phyloP scores from a whole-genome alignment of 2,113 vertebrate species.

The Pterocles orientalis region DNA sequence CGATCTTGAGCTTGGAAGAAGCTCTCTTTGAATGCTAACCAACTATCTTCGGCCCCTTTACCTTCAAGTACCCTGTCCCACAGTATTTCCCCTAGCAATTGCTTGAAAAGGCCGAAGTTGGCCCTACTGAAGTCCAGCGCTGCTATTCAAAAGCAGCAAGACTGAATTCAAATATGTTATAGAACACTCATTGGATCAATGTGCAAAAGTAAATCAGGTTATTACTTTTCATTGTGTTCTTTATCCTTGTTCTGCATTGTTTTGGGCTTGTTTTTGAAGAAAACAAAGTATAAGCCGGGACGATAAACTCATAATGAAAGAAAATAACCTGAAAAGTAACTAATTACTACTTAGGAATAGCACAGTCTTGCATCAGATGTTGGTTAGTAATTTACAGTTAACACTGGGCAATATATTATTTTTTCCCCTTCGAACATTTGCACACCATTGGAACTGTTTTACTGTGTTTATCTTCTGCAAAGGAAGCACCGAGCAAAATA shows the following conservation, averaged over 20 bases:
- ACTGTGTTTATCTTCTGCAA: not conserved
- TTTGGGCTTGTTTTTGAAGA: not conserved
- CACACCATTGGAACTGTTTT: not conserved
- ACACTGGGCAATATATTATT: not conserved
- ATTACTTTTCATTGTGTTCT: not conserved
- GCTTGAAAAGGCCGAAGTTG: too few relatives aligned
- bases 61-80: too few relatives aligned
- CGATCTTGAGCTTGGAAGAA: too few relatives aligned
- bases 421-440: not conserved
- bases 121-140: too few relatives aligned
- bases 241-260: not conserved
- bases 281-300: not conserved
- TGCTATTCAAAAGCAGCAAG: not conserved
- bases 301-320: not conserved
- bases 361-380: not conserved
- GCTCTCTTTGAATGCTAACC: too few relatives aligned
- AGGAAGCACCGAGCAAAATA: not conserved
- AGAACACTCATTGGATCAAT: not conserved
- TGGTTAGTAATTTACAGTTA: not conserved
- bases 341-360: not conserved
- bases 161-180: not conserved
- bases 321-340: not conserved
- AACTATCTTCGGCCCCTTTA: too few relatives aligned
- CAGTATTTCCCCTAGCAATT: too few relatives aligned
- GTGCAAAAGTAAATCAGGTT: not conserved